These are phyloP conservation scores for Oxytorus armatus DNA, from an alignment of 2,888 invertebrate species.

Conservation along the genomic window DNA sequence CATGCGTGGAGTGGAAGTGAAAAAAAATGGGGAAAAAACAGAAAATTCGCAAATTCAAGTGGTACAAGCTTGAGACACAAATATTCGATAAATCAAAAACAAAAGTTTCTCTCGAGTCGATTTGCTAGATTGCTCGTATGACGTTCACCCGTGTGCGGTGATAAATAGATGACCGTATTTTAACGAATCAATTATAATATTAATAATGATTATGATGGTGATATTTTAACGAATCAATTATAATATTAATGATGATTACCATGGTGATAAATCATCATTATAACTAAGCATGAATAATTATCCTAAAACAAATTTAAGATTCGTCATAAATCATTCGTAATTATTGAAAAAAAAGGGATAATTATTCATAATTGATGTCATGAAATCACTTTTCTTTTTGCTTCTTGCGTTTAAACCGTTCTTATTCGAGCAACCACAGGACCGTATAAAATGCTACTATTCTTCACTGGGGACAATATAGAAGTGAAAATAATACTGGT, in stretches of 20 bases:
- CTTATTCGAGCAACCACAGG: background rate
- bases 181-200: no score
- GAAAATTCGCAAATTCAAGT: slow-evolving; percentile 41
- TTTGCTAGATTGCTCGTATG: no score
- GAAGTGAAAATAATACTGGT: slow-evolving; percentile 40
- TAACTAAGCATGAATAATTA: no score
- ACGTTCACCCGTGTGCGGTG: no score
- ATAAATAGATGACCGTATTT: no score
- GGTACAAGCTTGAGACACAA: slow-evolving; percentile 24
- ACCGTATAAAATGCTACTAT: slow-evolving; percentile 30
- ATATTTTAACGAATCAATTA: no score
- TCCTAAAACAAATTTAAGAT: background rate
- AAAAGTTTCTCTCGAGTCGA: slow-evolving; percentile 12
- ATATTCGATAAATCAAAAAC: slow-evolving; percentile 41
- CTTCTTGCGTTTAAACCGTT: background rate
- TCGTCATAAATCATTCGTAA: background rate
- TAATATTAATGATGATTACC: no score
- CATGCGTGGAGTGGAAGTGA: slow-evolving; percentile 2
- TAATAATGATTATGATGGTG: no score
- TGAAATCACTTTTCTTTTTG: background rate
- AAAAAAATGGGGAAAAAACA: slow-evolving; percentile 10
- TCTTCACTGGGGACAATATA: slow-evolving; percentile 36
- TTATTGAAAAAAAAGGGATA: background rate
- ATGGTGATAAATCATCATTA: no score
- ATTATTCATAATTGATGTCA: slow-evolving; percentile 10